Percentiles rank a stretch among this genome's conserved stretches.
These are phyloP conservation scores for Erebia aethiops DNA, from an alignment of 2,888 invertebrate species.

Conservation along the genomic window DNA sequence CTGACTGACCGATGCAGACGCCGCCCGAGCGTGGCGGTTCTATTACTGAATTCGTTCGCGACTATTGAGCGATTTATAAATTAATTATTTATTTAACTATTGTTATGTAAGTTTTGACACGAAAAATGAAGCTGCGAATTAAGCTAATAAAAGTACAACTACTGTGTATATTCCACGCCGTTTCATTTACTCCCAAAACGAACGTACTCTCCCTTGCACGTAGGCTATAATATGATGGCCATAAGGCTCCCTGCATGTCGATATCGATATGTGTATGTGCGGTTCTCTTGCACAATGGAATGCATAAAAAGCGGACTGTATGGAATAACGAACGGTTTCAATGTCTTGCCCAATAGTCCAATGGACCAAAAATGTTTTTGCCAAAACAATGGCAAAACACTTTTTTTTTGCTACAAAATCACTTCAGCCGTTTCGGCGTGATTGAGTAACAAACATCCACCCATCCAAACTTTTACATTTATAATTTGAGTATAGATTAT, in stretches of 20 bases:
- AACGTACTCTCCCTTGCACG: too few species aligned
- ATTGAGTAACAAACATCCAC: too few species aligned
- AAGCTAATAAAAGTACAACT: constrained; percentile 42
- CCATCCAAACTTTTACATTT: too few species aligned
- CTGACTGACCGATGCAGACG: constrained; percentile 37
- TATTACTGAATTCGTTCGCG: neutral
- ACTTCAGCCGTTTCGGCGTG: too few species aligned
- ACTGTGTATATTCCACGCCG: constrained; percentile 11
- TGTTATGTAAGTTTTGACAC: constrained; percentile 65
- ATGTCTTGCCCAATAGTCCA: too few species aligned
- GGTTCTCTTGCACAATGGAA: too few species aligned
- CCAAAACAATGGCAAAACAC: too few species aligned
- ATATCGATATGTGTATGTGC: neutral
- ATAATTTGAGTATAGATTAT: too few species aligned
- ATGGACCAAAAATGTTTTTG: too few species aligned
- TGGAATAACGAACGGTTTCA: too few species aligned
- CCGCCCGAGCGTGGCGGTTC: neutral
- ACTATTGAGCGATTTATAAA: constrained; percentile 43
- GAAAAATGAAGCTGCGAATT: constrained; percentile 52
- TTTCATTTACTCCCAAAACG: constrained; percentile 32
- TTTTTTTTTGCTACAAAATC: too few species aligned
- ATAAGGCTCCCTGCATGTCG: neutral
- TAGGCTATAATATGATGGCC: neutral
- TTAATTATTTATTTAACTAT: constrained; percentile 60
- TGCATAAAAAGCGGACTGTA: too few species aligned